Base-by-base conservation (phyloP, 2,797 vertebrate genomes). In the Cetoscarus ocellatus region DNA sequence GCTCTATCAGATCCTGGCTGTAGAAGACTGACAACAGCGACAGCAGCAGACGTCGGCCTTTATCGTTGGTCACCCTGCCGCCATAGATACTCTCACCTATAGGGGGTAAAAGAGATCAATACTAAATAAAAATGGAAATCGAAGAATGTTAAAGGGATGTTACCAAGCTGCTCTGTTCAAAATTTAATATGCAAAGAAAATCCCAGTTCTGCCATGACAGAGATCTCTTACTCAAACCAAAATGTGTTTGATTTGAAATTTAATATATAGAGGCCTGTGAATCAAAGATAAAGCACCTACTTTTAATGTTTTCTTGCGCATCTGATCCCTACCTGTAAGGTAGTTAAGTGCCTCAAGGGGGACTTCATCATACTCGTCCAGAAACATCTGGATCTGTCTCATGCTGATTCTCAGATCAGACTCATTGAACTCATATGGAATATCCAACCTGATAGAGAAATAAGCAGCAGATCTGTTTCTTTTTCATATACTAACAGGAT, bases 61-160 rank as follows among this genome's bases (percentile, higher is more conserved):
- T 98, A 84, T 98, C 97, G 77, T 99, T 97, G 2, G 97, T 98
- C 84, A 99, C 97, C 90, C 97, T 93, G 1, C 97, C 97, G 39
- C 97, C 97, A 2, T 99, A 99, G 91, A 98, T 99, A 83, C 97
- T 98, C 92, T 99, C 97, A 38, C 97, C 97, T 99, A 77, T 74
- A 52, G 18, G 64, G 9, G 49, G 43, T 12, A 43, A 18, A 15
- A 49, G 10, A 43, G 8, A 19, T 27, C 17, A 34, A 56, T 44
- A 40, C 27, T 8, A 51, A 36, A n/a, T 3, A 35, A 35, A 15
- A 47, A 0, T 8, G 27, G 18, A n/a, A n/a, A n/a, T n/a, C n/a
- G n/a, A n/a, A n/a, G n/a, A 45, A 53, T 19, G 13, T 40, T 4
- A n/a, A 40, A 17, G 1, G 61, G 4, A 7, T 39, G 38, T 39